Conservation (phyloP, 2,113 vertebrate genomes). For the Phyllostomus hastatus region DNA sequence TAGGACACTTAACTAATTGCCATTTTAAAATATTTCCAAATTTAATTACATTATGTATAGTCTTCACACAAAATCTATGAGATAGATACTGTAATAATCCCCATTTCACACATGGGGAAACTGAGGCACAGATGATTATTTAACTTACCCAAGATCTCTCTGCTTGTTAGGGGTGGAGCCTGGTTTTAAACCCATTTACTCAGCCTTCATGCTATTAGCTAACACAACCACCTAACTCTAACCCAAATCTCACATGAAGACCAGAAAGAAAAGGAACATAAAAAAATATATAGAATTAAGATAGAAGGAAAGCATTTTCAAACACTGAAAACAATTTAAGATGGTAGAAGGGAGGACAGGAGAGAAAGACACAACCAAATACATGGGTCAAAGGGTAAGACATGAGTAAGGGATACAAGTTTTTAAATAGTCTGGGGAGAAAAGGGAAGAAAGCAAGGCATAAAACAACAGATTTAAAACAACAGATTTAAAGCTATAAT, state of each 20-base stretch:
- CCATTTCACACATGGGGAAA: neutral
- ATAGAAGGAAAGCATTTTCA: neutral
- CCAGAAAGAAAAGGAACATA: neutral
- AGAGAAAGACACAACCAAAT: neutral
- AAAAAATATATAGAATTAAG: fast-evolving
- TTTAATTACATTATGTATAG: neutral
- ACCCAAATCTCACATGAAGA: neutral
- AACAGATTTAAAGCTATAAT: neutral
- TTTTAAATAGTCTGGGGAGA: neutral
- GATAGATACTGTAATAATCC: neutral
- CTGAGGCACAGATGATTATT: neutral
- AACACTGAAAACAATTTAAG: neutral
- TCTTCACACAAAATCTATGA: neutral
- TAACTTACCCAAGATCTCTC: neutral
- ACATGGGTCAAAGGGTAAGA: neutral
- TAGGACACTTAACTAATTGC: neutral
- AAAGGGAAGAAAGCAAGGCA: neutral
- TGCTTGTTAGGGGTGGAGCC: neutral
- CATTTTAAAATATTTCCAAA: neutral
- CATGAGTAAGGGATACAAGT: neutral
- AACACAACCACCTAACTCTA: neutral
- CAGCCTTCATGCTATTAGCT: neutral
- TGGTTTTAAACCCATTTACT: neutral
- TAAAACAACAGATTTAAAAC: neutral
- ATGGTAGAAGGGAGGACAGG: neutral